Base-by-base conservation (phyloP, 2,888 invertebrate genomes). In the Cabera pusaria region DNA sequence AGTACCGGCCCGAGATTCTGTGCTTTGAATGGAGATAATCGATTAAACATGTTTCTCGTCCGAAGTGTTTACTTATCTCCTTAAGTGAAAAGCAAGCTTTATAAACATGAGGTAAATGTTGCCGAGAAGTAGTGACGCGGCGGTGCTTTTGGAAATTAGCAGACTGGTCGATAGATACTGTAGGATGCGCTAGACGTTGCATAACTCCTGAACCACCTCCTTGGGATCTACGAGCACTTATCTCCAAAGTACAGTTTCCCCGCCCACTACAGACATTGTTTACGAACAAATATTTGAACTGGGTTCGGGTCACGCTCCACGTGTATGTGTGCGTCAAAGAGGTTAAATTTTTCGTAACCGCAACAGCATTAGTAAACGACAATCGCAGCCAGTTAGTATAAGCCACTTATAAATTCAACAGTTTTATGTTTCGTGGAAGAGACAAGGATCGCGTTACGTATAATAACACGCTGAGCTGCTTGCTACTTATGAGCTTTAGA, bases 131-230 rank as follows among this genome's bases (percentile, higher is more conserved):
- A 16, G 19, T 10, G 12, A 27, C 36, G 19, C 25, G 18, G 29
- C 34, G 23, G 35, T 44, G 44, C 51, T 52, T 56, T 49, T 51
- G n/a, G n/a, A n/a, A n/a, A n/a, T n/a, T 53, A 40, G 32, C 48
- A 48, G 34, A 60, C 68, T n/a, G 83, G 76, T 81, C 79, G 78
- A 81, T 84, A 81, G 64, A 43, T 52, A 48, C 48, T 63, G 67
- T 66, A 67, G 67, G 56, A 62, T 72, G 72, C 71, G 65, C 48
- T 39, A 34, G 56, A 56, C 45, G 43, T 83, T 80, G 69, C 72
- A 70, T 67, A 73, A 82, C 72, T 77, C 77, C 72, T n/a, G n/a
- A n/a, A 76, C 80, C 78, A 81, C 78, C 75, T 81, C 79, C 51
- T 56, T 55, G 49, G 49, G 50, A 55, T 42, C 39, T 49, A 43